Conservation (phyloP, 2,113 vertebrate species). For the Ivindomyrus marchei region DNA sequence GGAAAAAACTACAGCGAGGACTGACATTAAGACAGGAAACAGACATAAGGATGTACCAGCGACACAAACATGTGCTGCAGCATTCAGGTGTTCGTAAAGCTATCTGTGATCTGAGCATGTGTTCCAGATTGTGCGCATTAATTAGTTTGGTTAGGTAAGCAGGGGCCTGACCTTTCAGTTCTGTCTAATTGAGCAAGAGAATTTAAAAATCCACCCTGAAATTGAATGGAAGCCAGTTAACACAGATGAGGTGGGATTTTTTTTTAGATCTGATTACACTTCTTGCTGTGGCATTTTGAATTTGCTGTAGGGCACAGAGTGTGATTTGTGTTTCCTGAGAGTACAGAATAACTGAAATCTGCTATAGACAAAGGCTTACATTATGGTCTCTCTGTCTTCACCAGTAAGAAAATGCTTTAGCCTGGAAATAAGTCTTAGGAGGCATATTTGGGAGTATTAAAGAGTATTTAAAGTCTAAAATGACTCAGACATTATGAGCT, state of each 20-base stretch:
- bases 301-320: neutral
- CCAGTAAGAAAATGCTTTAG: neutral
- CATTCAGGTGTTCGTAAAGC: neutral
- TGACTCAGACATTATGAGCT: neutral
- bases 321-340: neutral
- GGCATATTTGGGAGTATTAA: neutral
- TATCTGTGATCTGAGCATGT: neutral
- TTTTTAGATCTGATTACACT: neutral
- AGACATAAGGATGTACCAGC: neutral
- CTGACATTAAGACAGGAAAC: neutral
- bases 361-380: neutral
- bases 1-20: neutral
- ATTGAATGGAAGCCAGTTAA: neutral
- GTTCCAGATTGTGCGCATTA: neutral
- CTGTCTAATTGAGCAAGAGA: neutral
- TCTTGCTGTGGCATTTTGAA: neutral
- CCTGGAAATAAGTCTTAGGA: neutral
- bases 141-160: neutral
- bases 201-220: neutral
- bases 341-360: neutral
- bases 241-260: neutral
- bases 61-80: neutral
- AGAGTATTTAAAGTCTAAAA: neutral
- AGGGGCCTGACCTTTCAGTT: neutral
- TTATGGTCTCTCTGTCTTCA: neutral